Conservation (phyloP, 1,140 invertebrate species). For the Papilio machaon region DNA sequence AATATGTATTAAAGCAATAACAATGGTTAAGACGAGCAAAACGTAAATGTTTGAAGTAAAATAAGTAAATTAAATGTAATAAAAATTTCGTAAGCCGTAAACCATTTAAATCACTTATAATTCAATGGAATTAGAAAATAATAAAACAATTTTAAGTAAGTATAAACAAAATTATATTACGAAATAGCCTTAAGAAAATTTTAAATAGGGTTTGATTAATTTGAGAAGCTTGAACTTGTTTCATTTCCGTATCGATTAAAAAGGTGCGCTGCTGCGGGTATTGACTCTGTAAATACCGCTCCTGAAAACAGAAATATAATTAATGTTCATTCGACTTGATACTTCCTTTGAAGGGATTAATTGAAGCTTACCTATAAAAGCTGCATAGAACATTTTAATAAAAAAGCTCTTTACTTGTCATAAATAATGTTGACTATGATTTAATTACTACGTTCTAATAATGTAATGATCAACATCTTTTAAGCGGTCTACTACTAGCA, state of each 20-base stretch:
- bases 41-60: too few species aligned
- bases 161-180: neutral
- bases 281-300: constrained; percentile 63
- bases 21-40: too few species aligned
- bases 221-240: constrained; percentile 14
- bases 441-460: neutral
- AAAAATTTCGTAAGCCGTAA: too few species aligned
- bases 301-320: constrained; percentile 55
- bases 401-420: neutral
- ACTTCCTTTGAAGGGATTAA: constrained; percentile 35
- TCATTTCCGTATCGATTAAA: constrained; percentile 45
- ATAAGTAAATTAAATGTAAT: too few species aligned
- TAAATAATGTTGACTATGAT: neutral
- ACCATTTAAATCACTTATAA: too few species aligned
- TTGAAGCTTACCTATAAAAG: constrained; percentile 26
- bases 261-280: constrained; percentile 59
- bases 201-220: constrained; percentile 4
- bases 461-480: too few species aligned
- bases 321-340: constrained; percentile 1
- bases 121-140: too few species aligned
- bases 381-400: neutral
- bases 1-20: too few species aligned
- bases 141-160: neutral
- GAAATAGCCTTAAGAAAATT: neutral
- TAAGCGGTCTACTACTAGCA: too few species aligned